phyloP scores from a whole-genome alignment of 2,797 vertebrate genomes.

The Poeciliopsis paucimaculata region DNA sequence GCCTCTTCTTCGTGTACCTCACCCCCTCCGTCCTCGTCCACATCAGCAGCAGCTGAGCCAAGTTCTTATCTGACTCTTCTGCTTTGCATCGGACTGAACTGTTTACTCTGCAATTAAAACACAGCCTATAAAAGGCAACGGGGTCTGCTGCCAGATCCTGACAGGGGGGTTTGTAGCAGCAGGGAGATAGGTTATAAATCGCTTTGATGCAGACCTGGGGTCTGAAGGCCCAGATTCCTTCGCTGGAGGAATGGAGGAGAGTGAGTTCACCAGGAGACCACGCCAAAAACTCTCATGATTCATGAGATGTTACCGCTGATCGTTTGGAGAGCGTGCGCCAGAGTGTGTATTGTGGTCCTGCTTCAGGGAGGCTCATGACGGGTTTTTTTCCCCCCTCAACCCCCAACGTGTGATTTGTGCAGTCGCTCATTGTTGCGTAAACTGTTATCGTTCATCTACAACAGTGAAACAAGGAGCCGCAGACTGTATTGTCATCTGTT shows the following conservation, averaged over 20 bases:
- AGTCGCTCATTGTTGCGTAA: conserved; percentile 24
- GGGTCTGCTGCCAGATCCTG: conserved; percentile 75
- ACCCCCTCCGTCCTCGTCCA: conserved; percentile 38
- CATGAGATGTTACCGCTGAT: conserved; percentile 55
- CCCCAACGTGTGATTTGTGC: conserved; percentile 32
- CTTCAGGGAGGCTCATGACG: conserved; percentile 41
- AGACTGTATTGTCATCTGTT: conserved; percentile 15
- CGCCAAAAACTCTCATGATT: conserved; percentile 74
- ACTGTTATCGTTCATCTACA: conserved; percentile 26
- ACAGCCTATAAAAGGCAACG: conserved; percentile 86
- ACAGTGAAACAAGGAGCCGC: conserved; percentile 10
- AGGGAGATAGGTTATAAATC: conserved; percentile 78
- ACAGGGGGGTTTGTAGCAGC: conserved; percentile 66
- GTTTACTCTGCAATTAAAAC: conserved; percentile 85
- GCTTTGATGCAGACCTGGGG: conserved; percentile 74
- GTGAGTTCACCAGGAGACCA: conserved; percentile 50
- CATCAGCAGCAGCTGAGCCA: conserved; percentile 45
- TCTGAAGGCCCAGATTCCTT: conserved; percentile 78
- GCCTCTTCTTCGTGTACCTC: background rate
- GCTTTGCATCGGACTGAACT: conserved; percentile 72
- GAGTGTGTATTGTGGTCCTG: conserved; percentile 40
- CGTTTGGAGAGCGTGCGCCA: conserved; percentile 42
- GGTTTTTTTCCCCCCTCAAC: background rate
- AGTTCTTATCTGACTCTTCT: conserved; percentile 55
- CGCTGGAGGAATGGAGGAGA: conserved; percentile 52